These are phyloP conservation scores for Anolis sagrei DNA, from an alignment of 2,113 vertebrate species.

Conservation along the genomic window DNA sequence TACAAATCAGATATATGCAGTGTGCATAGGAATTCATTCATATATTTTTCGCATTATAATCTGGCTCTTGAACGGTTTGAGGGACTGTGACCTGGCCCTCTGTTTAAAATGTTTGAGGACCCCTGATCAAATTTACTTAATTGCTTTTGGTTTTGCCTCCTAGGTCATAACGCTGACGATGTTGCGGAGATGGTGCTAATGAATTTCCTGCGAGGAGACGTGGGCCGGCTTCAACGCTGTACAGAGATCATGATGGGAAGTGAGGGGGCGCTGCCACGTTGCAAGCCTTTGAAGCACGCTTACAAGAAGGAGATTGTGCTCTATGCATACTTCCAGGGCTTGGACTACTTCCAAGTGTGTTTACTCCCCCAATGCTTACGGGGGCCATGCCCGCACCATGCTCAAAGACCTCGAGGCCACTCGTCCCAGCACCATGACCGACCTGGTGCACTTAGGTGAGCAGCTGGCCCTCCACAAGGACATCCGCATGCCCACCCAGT, in stretches of 20 bases:
- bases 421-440: slow-evolving; percentile 85
- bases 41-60: too few relatives aligned
- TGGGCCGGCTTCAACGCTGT: slow-evolving; percentile 83
- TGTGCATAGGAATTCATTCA: too few relatives aligned
- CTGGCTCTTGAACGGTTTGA: too few relatives aligned
- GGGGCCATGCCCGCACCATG: slow-evolving; percentile 84
- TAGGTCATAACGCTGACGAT: slow-evolving; percentile 91
- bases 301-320: slow-evolving; percentile 94
- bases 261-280: slow-evolving; percentile 81
- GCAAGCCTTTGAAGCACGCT: slow-evolving; percentile 89
- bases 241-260: slow-evolving; percentile 79
- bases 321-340: slow-evolving; percentile 90
- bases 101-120: too few relatives aligned
- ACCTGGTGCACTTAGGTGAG: slow-evolving; percentile 88
- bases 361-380: slow-evolving; percentile 89
- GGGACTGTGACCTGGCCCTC: too few relatives aligned
- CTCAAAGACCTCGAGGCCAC: slow-evolving; percentile 87
- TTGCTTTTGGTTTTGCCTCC: too few relatives aligned
- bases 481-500: slow-evolving; percentile 83
- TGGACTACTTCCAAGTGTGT: slow-evolving; percentile 91
- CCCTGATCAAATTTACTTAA: not conserved
- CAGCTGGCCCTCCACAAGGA: slow-evolving; percentile 82
- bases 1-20: too few relatives aligned
- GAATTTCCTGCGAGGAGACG: slow-evolving; percentile 90
- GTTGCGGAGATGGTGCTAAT: slow-evolving; percentile 90